phyloP scores from a whole-genome alignment of 1,140 invertebrate genomes.

The Nomia melanderi region DNA sequence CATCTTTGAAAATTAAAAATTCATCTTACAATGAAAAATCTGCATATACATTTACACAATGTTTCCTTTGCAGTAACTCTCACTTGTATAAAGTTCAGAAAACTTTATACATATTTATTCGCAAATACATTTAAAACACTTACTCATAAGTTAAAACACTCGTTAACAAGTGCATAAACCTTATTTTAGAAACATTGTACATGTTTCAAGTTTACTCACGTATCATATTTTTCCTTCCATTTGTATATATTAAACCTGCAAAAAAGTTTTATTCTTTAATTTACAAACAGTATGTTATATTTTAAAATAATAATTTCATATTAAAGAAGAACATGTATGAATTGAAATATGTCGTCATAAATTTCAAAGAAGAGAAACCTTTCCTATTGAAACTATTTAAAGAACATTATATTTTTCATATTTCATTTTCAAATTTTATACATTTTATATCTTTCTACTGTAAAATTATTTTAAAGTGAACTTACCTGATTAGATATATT shows the following conservation, averaged over 20 bases:
- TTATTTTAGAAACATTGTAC: constrained; percentile 25
- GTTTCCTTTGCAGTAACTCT: background rate
- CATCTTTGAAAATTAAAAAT: constrained; percentile 18
- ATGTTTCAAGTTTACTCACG: constrained; percentile 44
- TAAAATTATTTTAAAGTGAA: too few species aligned
- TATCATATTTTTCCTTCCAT: constrained; percentile 30
- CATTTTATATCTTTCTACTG: too few species aligned
- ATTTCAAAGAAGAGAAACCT: background rate
- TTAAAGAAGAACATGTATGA: background rate
- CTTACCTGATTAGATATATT: constrained; percentile 24
- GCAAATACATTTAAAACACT: constrained; percentile 15
- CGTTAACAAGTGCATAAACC: background rate
- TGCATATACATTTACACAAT: constrained; percentile 7
- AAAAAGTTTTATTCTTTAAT: constrained; percentile 29
- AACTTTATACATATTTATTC: constrained; percentile 11
- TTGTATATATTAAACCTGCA: constrained; percentile 46
- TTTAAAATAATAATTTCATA: background rate
- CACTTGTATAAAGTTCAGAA: background rate
- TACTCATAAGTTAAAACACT: too few species aligned
- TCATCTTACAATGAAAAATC: background rate
- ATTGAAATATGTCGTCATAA: background rate
- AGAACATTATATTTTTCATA: background rate
- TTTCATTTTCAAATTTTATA: too few species aligned
- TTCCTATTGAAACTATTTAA: background rate
- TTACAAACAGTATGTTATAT: constrained; percentile 10